A percentile compares a stretch with the other conserved stretches of the same genome.
phyloP scores from a whole-genome alignment of 1,140 invertebrate genomes.

The Wiebesia pumilae region DNA sequence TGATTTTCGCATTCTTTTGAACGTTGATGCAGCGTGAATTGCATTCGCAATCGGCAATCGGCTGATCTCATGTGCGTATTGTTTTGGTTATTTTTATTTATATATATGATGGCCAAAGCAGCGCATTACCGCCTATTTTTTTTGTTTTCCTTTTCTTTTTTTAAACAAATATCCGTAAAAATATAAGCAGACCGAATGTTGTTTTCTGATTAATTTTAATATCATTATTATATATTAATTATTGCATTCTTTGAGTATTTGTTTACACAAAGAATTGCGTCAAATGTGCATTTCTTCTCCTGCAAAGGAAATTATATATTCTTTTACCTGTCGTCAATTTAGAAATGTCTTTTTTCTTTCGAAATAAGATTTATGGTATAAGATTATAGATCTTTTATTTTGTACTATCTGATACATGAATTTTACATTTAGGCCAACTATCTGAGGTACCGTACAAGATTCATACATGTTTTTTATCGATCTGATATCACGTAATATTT shows the following conservation, averaged over 20 bases:
- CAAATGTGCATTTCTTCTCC: conserved; percentile 42
- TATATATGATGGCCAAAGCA: conserved; percentile 40
- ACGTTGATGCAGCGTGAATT: conserved; percentile 55
- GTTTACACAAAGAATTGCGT: background rate
- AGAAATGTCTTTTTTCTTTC: conserved; percentile 41
- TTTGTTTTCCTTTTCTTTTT: conserved; percentile 27
- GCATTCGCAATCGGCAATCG: conserved; percentile 61
- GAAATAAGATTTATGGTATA: conserved; percentile 46
- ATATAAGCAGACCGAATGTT: conserved; percentile 48
- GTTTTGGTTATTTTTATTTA: conserved; percentile 49
- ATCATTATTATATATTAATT: conserved; percentile 38
- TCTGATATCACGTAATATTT: conserved; percentile 64
- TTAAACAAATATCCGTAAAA: conserved; percentile 28
- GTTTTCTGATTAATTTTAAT: conserved; percentile 43
- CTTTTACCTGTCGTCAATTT: conserved; percentile 32
- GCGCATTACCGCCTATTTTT: conserved; percentile 43
- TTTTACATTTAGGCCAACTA: conserved; percentile 42
- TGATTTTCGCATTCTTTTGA: conserved; percentile 46
- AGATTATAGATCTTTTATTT: conserved; percentile 54
- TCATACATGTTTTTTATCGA: conserved; percentile 61
- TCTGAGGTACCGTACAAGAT: conserved; percentile 55
- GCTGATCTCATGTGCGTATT: conserved; percentile 58
- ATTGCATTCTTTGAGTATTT: conserved; percentile 9
- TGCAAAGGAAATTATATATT: conserved; percentile 22
- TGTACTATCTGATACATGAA: conserved; percentile 39